These are phyloP conservation scores for Rhodinocichla rosea DNA, from an alignment of 2,113 vertebrate genomes.

Conservation along the genomic window DNA sequence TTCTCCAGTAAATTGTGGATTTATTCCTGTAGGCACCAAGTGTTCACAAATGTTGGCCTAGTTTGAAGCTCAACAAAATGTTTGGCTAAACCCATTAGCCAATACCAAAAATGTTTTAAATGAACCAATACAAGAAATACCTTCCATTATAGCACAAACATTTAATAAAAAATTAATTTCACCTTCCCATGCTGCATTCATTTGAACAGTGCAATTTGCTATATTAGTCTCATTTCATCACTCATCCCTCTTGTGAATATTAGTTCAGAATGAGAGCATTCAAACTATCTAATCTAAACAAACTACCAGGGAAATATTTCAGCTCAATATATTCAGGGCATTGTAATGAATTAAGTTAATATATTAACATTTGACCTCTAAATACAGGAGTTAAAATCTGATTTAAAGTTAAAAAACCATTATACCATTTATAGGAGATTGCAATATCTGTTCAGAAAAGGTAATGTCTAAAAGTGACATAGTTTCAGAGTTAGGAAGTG, in stretches of 20 bases:
- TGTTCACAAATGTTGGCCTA: background rate
- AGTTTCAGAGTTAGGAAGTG: background rate
- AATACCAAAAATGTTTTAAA: background rate
- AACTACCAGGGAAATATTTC: background rate
- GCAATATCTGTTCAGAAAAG: background rate
- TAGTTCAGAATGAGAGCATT: conserved; percentile 7
- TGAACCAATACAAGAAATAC: background rate
- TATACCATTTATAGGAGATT: background rate
- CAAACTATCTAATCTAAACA: conserved; percentile 16
- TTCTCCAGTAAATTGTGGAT: background rate
- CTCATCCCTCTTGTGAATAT: conserved; percentile 11
- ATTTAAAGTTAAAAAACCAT: background rate
- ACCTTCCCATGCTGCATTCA: background rate
- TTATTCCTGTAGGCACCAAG: background rate
- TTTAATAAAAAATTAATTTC: background rate
- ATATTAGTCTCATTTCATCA: conserved; percentile 7
- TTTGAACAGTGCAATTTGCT: background rate
- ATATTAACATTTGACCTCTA: background rate
- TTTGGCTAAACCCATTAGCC: background rate
- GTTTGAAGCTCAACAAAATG: background rate
- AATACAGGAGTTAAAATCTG: background rate
- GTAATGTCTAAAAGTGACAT: background rate
- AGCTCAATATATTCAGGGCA: background rate
- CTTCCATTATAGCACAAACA: background rate
- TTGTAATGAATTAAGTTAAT: background rate